phyloP scores from a whole-genome alignment of 1,140 invertebrate genomes.

The Mercenaria mercenaria region DNA sequence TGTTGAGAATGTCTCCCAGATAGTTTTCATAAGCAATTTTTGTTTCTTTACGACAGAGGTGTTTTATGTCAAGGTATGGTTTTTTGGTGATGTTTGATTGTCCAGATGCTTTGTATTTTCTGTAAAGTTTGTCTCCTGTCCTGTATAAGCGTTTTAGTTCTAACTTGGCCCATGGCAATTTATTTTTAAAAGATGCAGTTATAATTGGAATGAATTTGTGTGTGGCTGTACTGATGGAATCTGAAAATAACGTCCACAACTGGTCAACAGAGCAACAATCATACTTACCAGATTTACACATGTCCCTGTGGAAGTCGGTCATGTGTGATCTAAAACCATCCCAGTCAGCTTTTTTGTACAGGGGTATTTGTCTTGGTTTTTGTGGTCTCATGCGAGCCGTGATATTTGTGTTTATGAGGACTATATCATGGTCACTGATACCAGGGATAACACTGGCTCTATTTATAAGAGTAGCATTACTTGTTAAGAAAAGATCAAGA shows the following conservation, averaged over 20 bases:
- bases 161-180: not conserved
- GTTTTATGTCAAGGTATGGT: too few relatives aligned
- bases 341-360: conserved; percentile 5
- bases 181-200: conserved; percentile 20
- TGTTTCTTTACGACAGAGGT: too few relatives aligned
- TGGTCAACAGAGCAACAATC: not conserved
- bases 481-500: conserved; percentile 11
- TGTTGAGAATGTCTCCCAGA: too few relatives aligned
- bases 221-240: not conserved
- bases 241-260: not conserved
- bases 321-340: too few relatives aligned
- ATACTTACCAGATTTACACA: too few relatives aligned
- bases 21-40: too few relatives aligned
- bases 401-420: too few relatives aligned
- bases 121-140: not conserved
- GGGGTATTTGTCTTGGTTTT: too few relatives aligned
- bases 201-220: conserved; percentile 13
- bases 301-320: too few relatives aligned
- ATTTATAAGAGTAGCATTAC: conserved; percentile 13
- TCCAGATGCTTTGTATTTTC: not conserved
- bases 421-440: too few relatives aligned
- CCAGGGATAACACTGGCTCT: too few relatives aligned
- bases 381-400: too few relatives aligned
- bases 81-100: not conserved
- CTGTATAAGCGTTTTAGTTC: not conserved